Evolutionary conservation across 2,797 vertebrate species (phyloP).

Genomic region (Siniperca obscura): DNA sequence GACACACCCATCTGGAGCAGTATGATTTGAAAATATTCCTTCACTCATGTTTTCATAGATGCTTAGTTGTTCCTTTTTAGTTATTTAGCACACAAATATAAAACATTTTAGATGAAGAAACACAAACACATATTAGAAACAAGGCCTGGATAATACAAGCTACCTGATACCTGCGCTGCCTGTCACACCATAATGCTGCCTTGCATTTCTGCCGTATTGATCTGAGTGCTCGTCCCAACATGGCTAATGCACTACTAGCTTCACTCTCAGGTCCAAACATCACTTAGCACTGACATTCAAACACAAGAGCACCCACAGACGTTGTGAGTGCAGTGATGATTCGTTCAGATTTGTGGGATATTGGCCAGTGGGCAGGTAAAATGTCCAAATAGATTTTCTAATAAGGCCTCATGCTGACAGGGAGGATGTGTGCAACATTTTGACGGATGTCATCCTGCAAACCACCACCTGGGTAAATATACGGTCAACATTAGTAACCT

Average conservation of each 20-base stretch:
- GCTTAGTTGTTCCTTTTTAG: background rate
- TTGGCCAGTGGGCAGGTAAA: conserved; percentile 18
- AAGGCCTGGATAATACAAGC: background rate
- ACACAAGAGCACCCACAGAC: conserved; percentile 2
- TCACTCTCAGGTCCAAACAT: conserved; percentile 49
- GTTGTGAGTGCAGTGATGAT: conserved; percentile 7
- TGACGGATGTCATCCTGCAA: background rate
- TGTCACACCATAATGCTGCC: conserved; percentile 40
- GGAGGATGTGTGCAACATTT: background rate
- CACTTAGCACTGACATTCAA: conserved; percentile 59
- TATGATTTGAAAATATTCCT: background rate
- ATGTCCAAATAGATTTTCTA: conserved; percentile 21
- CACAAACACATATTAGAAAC: background rate
- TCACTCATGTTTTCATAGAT: background rate
- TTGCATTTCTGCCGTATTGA: conserved; percentile 67
- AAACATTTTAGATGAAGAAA: background rate
- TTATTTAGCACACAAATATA: conserved; percentile 6
- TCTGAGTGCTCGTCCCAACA: conserved; percentile 36
- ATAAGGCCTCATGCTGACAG: conserved; percentile 36
- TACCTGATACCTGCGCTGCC: conserved; percentile 61
- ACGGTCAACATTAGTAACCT: background rate
- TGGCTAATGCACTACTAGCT: conserved; percentile 61
- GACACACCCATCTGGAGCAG: conserved; percentile 18
- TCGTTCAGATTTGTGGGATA: conserved; percentile 7
- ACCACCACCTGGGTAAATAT: conserved; percentile 2